Evolutionary conservation across 2,888 invertebrate genomes (phyloP), one percentile per base, ranked within the genome.

Genomic region (Plebejus argus): DNA sequence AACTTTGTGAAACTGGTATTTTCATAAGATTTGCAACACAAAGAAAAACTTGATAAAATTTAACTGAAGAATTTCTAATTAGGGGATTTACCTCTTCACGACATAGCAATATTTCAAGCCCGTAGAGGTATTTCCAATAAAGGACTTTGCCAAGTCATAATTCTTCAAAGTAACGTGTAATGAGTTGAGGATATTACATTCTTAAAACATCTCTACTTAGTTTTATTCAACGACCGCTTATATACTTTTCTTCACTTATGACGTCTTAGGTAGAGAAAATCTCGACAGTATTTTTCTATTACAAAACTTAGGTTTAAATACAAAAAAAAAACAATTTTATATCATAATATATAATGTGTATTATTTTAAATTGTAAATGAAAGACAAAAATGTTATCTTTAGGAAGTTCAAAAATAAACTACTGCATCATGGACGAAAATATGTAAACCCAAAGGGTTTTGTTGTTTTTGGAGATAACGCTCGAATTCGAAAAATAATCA

Each of bases 91-190:
- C 91, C 93, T 92, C 90, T 93, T 92, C 92, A 93, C 90, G 93
- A 91, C 92, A 92, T 91, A 91, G 94, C 92, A 91, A 94, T 94
- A 94, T 93, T 94, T 94, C 92, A 93, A 90, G 90, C 89, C 85
- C 90, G 93, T 92, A 92, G 88, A 93, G 93, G 93, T 94, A 94
- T 94, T 94, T 94, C 93, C 94, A 94, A 94, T 94, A 94, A 94
- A 92, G 93, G 93, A 91, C 93, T 93, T 92, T 91, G 93, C 93
- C 93, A 92, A 94, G 91, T 93, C 93, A 94, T 93, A 93, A 93
- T 93, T 93, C 93, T 94, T 92, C 91, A 92, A 93, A 93, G 94
- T 92, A 89, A 91, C 93, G 90, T 91, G 91, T 94, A 93, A 93
- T 93, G 92, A 94, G 93, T 93, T 93, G 93, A 91, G 92, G 91